phyloP scores from a whole-genome alignment of 2,888 invertebrate species.

The Kryphioiulus occultus region DNA sequence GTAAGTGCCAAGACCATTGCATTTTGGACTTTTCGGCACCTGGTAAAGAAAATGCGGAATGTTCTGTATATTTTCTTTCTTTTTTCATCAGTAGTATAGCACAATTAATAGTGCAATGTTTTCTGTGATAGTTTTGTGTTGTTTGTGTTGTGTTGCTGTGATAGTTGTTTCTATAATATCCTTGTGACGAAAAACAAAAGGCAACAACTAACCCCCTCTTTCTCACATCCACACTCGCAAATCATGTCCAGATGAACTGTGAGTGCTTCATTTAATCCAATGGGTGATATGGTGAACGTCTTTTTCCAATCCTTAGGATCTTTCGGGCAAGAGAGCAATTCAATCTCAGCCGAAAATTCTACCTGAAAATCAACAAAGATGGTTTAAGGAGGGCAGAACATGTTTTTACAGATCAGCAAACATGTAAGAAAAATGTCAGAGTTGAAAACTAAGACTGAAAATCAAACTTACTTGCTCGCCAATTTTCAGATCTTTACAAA shows the following conservation, averaged over 20 bases:
- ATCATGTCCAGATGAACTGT: slow-evolving; percentile 88
- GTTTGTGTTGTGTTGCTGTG: no score
- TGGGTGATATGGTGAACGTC: slow-evolving; percentile 87
- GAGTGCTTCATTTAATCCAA: slow-evolving; percentile 90
- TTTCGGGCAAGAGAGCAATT: slow-evolving; percentile 83
- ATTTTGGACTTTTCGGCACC: slow-evolving; percentile 60
- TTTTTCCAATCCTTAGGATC: slow-evolving; percentile 83
- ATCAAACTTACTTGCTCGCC: slow-evolving; percentile 83
- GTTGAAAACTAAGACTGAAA: slow-evolving; percentile 56
- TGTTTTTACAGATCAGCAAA: no score
- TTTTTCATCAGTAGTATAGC: no score
- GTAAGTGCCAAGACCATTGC: slow-evolving; percentile 62
- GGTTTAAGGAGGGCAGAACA: no score
- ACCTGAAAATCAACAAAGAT: slow-evolving; percentile 61
- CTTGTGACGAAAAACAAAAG: neutral
- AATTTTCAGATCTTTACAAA: slow-evolving; percentile 89
- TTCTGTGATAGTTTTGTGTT: no score
- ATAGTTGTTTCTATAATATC: no score
- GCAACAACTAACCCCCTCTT: slow-evolving; percentile 60
- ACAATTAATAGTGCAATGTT: no score
- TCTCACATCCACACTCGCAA: slow-evolving; percentile 95
- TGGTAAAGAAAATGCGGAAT: slow-evolving; percentile 41
- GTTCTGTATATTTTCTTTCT: no score
- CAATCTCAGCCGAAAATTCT: slow-evolving; percentile 64
- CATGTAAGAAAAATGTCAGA: slow-evolving; percentile 39